Base-by-base conservation (phyloP, 1,140 invertebrate species). In the Megalopta genalis region DNA sequence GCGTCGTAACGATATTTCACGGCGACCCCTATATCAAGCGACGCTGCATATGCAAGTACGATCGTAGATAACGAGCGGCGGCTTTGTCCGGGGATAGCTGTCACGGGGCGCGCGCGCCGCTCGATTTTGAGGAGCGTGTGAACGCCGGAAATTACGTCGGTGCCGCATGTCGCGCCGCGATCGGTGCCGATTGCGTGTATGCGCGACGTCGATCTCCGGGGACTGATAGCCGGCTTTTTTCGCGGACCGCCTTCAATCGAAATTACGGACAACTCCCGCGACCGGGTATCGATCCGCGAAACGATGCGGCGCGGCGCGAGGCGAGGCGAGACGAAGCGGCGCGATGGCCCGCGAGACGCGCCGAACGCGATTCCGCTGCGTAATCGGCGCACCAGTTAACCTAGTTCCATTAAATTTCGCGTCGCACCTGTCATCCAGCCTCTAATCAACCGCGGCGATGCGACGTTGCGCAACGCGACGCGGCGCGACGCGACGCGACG, bases 11-110 rank as follows among this genome's bases (percentile, higher is more conserved):
- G 83, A 85, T 86, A 86, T 86, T 86, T 86, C 84, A 85, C 79
- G 65, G 74, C 60, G 62, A 52, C 62, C 83, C 83, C 60, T 85
- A 79, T 78, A 79, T 85, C 83, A 86, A 74, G 62, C 67, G 67
- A 60, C 76, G 75, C 86, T 86, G 73, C 86, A 66, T 82, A 87
- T 86, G 85, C 85, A 86, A 87, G 83, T 86, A 78, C 82, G 85
- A 88, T 88, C 85, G 78, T 60, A 81, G 84, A 86, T 86, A 86
- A 86, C 84, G 77, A 81, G 70, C 75, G 52, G 52, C 70, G 71
- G 84, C 83, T 86, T 86, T 85, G 83, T 85, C 67, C 83, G 65
- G 71, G 52, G 57, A n/a, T 57, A n/a, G 64, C 74, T 86, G 84
- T 85, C 83, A 85, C 80, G 75, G 37, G 60, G 16, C 32, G 49